Base-by-base conservation (phyloP, 2,888 invertebrate species). In the Scelioninae gen. 2 region DNA sequence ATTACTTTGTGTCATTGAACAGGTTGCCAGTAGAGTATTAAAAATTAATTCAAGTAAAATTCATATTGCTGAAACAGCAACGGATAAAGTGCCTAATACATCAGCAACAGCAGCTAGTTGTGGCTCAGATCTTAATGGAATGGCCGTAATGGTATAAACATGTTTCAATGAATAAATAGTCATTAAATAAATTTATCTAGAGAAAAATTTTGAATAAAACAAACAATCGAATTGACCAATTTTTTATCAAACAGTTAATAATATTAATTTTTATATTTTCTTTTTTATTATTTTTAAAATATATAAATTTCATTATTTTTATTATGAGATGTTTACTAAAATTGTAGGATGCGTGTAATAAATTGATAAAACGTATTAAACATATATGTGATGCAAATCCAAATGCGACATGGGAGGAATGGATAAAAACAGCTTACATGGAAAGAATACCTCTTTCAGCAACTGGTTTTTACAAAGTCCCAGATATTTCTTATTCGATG, bases 11-110 rank as follows among this genome's bases (percentile, higher is more conserved):
- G 2, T 46, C 15, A 33, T 37, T 35, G 74, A 70, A 0, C 81
- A 89, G 87, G 92, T 96, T 9, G 94, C 95, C 2, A 93, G 95
- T 43, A 89, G 92, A 73, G 89, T 89, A 0, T 87, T 96, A 10
- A 91, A 90, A 52, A 90, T 95, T 28, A 90, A 93, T 2, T 84
- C 90, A 0, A 90, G 92, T 0, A 90, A 91, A 80, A 94, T 96
- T 79, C 93, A 95, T 82, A 92, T 95, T 10, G 90, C 90, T 19
- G 96, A 96, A 85, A 94, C 95, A 0, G 87, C 93, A 0, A 96
- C 96, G 0, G 96, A 96, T 82, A 96, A 95, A 88, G 94, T 96
- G 0, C 96, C 96, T 0, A 97, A 97, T 81, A 93, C 96, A 0
- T 93, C 94, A 5, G 90, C 96, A 0, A 96, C 96, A 0, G 96